Conservation (phyloP, 2,888 invertebrate species). For the Leptopilina myrica region DNA sequence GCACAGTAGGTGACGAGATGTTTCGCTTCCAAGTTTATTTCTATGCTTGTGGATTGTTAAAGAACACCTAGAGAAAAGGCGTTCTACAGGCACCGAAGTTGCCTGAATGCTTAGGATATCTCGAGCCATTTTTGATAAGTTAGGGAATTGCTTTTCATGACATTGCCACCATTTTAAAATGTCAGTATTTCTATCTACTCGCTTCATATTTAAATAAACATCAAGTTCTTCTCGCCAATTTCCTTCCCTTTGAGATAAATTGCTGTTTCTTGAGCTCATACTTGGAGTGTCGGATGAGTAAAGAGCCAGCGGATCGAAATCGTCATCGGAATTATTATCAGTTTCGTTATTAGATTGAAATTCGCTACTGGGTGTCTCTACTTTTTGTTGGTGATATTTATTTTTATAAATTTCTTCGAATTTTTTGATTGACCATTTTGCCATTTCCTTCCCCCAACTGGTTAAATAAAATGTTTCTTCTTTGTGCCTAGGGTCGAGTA, state of each 20-base stretch:
- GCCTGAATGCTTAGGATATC: neutral
- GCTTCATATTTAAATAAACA: neutral
- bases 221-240: conserved; percentile 2
- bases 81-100: no score
- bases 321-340: neutral
- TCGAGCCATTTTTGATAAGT: neutral
- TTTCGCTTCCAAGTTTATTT: no score
- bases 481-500: conserved; percentile 48
- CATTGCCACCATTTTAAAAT: neutral
- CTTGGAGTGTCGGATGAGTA: neutral
- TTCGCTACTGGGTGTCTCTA: neutral
- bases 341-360: neutral
- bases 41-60: no score
- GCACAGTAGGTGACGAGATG: no score
- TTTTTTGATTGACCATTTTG: conserved; percentile 33
- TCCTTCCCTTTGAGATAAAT: no score
- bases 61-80: no score
- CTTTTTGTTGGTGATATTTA: neutral
- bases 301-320: neutral
- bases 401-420: conserved; percentile 40
- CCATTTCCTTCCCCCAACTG: conserved; percentile 44
- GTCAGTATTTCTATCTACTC: neutral
- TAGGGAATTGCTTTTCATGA: neutral
- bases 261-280: no score
- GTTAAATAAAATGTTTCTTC: conserved; percentile 44